phyloP scores from a whole-genome alignment of 2,888 invertebrate species.

The Chaetoderma sp. region DNA sequence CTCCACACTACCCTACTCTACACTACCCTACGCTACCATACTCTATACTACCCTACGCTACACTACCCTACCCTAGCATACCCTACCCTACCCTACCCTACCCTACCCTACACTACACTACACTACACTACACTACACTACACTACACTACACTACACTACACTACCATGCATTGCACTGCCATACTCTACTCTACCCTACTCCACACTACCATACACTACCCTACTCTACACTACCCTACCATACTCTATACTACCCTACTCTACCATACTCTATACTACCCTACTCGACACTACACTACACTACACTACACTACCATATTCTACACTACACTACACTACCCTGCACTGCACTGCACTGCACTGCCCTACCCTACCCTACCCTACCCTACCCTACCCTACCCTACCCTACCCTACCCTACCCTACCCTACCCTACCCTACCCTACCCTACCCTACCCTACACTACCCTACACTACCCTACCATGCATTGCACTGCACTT shows the following conservation, averaged over 20 bases:
- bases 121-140: slow-evolving; percentile 16
- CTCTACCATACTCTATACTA: slow-evolving; percentile 19
- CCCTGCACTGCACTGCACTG: slow-evolving; percentile 2
- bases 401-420: slow-evolving; percentile 6
- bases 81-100: no score
- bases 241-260: slow-evolving; percentile 20
- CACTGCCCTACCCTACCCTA: slow-evolving; percentile 16
- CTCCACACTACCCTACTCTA: no score
- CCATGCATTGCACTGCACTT: slow-evolving; percentile 16
- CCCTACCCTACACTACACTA: no score
- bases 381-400: slow-evolving; percentile 11
- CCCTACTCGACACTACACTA: slow-evolving; percentile 9
- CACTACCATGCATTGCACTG: neutral
- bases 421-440: slow-evolving; percentile 14
- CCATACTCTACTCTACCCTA: no score
- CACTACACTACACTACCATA: slow-evolving; percentile 14
- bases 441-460: slow-evolving; percentile 7
- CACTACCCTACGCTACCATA: no score
- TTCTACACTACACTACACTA: slow-evolving; percentile 13
- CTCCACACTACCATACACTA: slow-evolving; percentile 1
- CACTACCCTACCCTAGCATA: slow-evolving; percentile 16
- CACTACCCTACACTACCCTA: slow-evolving; percentile 4
- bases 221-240: slow-evolving; percentile 19
- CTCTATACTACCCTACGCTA: slow-evolving; percentile 16
- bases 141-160: slow-evolving; percentile 17